phyloP scores from a whole-genome alignment of 2,888 invertebrate genomes.

The Drosophila robusta region DNA sequence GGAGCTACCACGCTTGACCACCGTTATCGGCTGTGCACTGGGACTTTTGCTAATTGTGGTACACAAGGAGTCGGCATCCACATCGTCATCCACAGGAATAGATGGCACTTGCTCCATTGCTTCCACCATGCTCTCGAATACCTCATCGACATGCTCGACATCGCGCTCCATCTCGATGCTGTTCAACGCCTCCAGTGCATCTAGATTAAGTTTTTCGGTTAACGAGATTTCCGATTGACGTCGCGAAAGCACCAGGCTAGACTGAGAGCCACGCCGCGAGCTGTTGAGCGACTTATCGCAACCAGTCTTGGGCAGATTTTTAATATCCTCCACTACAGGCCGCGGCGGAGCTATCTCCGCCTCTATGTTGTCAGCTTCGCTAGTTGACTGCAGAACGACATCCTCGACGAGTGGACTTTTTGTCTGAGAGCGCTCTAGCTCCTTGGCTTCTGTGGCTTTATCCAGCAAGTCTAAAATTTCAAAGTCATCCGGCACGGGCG shows the following conservation, averaged over 20 bases:
- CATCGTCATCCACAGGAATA: conserved; percentile 40
- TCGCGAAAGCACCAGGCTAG: conserved; percentile 66
- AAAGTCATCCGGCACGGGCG: conserved; percentile 68
- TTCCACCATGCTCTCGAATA: conserved; percentile 74
- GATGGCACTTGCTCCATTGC: conserved; percentile 48
- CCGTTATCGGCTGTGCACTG: conserved; percentile 75
- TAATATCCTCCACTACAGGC: conserved; percentile 76
- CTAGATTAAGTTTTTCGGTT: conserved; percentile 68
- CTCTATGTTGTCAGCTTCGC: conserved; percentile 13
- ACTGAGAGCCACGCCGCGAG: conserved; percentile 77
- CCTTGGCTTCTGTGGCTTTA: conserved; percentile 62
- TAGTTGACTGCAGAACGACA: not conserved
- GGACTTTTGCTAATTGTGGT: conserved; percentile 82
- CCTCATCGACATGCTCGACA: conserved; percentile 68
- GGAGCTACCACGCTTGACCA: conserved; percentile 79
- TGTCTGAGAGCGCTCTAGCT: conserved; percentile 63
- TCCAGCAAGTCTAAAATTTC: conserved; percentile 65
- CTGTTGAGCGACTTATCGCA: conserved; percentile 79
- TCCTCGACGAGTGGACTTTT: conserved; percentile 62
- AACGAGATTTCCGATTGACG: conserved; percentile 72
- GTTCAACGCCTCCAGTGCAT: conserved; percentile 54
- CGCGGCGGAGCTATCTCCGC: not conserved
- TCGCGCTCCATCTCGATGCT: conserved; percentile 45
- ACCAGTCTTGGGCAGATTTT: conserved; percentile 80
- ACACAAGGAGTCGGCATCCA: conserved; percentile 76